Conservation (phyloP, 2,113 vertebrate species). For the Mohoua ochrocephala region DNA sequence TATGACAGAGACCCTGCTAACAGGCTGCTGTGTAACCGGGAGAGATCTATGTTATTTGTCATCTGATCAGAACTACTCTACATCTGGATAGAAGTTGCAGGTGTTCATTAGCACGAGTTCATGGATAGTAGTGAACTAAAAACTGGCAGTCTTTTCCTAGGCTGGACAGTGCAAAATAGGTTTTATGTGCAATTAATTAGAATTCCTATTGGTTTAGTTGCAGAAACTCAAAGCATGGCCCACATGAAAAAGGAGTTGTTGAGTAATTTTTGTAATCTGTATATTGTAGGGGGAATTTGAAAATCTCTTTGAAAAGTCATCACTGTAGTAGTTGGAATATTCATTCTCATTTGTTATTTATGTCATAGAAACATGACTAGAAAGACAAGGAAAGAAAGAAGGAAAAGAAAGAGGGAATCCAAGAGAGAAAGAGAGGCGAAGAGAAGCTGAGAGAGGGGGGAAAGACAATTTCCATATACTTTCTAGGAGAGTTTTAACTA, state of each 20-base stretch:
- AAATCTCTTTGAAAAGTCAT: background rate
- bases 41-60: background rate
- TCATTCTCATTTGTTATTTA: background rate
- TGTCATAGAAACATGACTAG: background rate
- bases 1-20: background rate
- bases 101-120: background rate
- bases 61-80: background rate
- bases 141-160: background rate
- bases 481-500: background rate
- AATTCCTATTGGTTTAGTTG: background rate
- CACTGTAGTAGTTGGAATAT: background rate
- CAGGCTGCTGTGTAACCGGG: background rate
- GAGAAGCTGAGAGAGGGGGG: background rate
- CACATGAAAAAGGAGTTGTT: background rate
- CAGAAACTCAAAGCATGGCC: background rate
- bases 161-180: background rate
- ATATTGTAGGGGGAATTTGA: constrained; percentile 7
- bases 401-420: no score
- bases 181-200: background rate
- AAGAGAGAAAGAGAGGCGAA: background rate
- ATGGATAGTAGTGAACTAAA: background rate
- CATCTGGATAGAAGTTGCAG: background rate
- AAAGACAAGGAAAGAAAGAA: background rate
- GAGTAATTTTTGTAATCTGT: constrained; percentile 20
- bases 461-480: background rate